A percentile compares a stretch with the other conserved stretches of the same genome.
phyloP scores from a whole-genome alignment of 2,888 invertebrate genomes.

The Amphipyra berbera region DNA sequence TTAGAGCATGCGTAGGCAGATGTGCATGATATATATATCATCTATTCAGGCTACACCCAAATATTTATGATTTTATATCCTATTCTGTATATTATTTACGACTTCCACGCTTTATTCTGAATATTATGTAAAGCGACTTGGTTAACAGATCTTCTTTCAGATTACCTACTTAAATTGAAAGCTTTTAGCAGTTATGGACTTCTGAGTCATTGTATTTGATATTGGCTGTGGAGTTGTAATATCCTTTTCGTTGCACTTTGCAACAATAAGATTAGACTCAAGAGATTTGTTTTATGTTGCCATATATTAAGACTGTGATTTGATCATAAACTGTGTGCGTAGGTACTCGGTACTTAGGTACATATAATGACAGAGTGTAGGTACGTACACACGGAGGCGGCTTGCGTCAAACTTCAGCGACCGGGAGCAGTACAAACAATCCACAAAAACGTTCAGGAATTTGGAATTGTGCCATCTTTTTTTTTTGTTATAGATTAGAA shows the following conservation, averaged over 20 bases:
- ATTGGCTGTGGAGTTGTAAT: constrained; percentile 12
- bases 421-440: constrained; percentile 81
- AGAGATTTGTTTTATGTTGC: constrained; percentile 31
- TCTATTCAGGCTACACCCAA: constrained; percentile 7
- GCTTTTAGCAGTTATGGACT: constrained; percentile 37
- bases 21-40: constrained; percentile 4
- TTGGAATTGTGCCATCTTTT: constrained; percentile 83
- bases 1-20: constrained; percentile 15
- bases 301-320: constrained; percentile 21
- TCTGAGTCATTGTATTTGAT: constrained; percentile 28
- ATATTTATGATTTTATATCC: constrained; percentile 27
- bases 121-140: too few species aligned
- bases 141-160: constrained; percentile 1
- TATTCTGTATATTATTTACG: constrained; percentile 7
- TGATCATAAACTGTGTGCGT: constrained; percentile 26
- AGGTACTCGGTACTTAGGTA: neutral
- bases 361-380: constrained; percentile 30
- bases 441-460: constrained; percentile 78
- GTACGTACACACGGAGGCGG: constrained; percentile 61
- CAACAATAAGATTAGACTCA: constrained; percentile 28
- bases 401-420: constrained; percentile 77
- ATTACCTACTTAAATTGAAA: constrained; percentile 19
- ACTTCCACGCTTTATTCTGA: neutral
- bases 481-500: constrained; percentile 65
- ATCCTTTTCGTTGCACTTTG: constrained; percentile 38